Percentiles rank a stretch among this genome's conserved stretches.
Conservation (phyloP, 2,113 vertebrate genomes). For the Xiphias gladius region DNA sequence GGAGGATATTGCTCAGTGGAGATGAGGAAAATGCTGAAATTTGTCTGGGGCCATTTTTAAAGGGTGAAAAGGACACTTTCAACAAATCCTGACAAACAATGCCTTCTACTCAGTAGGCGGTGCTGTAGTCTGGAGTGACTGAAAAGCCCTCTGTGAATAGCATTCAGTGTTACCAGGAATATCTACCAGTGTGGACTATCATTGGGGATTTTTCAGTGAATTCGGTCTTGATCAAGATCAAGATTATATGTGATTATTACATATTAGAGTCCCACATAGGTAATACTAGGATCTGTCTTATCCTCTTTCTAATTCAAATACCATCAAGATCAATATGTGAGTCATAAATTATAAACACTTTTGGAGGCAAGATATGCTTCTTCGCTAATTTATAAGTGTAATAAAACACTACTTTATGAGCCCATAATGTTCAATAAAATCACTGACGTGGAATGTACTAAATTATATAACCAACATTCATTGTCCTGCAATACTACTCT, state of each 20-base stretch:
- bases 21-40: neutral
- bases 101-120: neutral
- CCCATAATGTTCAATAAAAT: constrained; percentile 58
- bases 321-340: constrained; percentile 38
- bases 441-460: constrained; percentile 44
- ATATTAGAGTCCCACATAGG: neutral
- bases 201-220: constrained; percentile 16
- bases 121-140: neutral
- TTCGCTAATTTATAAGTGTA: constrained; percentile 47
- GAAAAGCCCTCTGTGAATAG: neutral
- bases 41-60: constrained; percentile 9
- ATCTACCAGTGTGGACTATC: neutral
- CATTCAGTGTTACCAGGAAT: constrained; percentile 7
- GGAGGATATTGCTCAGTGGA: constrained; percentile 5
- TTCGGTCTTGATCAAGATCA: constrained; percentile 19
- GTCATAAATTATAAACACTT: constrained; percentile 37
- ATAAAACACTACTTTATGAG: constrained; percentile 59
- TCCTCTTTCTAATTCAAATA: constrained; percentile 20
- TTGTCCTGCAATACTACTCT: constrained; percentile 42
- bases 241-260: constrained; percentile 38
- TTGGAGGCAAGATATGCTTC: constrained; percentile 33
- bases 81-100: constrained; percentile 14
- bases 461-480: constrained; percentile 58
- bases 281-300: constrained; percentile 7
- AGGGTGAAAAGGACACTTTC: neutral